phyloP scores from a whole-genome alignment of 1,140 invertebrate genomes.

The Ceratosolen fusciceps region DNA sequence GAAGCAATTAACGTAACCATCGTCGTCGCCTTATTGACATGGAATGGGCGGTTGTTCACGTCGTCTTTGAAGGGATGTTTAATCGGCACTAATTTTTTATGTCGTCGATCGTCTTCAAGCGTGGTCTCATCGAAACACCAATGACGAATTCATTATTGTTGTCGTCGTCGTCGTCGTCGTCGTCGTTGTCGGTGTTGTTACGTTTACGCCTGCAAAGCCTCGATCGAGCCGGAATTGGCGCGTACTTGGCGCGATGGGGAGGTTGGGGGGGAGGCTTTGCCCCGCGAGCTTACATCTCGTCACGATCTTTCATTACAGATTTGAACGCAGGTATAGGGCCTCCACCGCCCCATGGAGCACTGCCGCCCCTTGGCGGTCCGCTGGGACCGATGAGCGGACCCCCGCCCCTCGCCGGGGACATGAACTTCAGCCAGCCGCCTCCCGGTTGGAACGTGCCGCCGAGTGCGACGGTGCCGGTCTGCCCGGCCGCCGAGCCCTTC shows the following conservation, averaged over 20 bases:
- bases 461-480: slow-evolving; percentile 35
- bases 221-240: too few species aligned
- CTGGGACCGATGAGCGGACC: slow-evolving; percentile 51
- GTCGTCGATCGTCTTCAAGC: too few species aligned
- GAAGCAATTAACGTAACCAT: too few species aligned
- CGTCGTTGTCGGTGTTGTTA: too few species aligned
- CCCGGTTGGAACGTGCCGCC: slow-evolving; percentile 67
- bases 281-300: background rate
- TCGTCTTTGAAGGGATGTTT: too few species aligned
- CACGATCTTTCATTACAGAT: slow-evolving; percentile 5
- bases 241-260: background rate
- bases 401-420: slow-evolving; percentile 59
- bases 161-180: too few species aligned
- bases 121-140: too few species aligned
- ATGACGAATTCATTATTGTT: too few species aligned
- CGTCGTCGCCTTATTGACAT: too few species aligned
- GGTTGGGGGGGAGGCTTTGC: background rate
- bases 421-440: slow-evolving; percentile 75
- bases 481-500: background rate
- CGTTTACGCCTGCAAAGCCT: too few species aligned
- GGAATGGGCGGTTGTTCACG: too few species aligned
- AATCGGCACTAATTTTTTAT: too few species aligned
- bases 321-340: slow-evolving; percentile 41
- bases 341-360: slow-evolving; percentile 30
- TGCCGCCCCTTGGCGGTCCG: slow-evolving; percentile 22